Conservation (phyloP, 2,888 invertebrate species). For the Tiliacea aurago region DNA sequence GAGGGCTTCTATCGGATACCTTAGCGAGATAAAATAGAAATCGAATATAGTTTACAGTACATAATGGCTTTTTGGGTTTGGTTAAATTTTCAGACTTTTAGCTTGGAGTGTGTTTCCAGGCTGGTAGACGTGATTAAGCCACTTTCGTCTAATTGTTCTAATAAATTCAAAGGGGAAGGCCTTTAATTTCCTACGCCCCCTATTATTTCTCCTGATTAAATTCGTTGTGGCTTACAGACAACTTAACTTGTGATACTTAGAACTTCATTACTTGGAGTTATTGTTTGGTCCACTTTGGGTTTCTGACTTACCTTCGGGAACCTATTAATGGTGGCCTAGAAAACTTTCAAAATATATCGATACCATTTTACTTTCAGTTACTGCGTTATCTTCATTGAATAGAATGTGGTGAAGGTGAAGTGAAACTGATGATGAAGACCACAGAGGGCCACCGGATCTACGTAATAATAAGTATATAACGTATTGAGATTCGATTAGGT, state of each 20-base stretch:
- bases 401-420: too few relatives aligned
- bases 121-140: constrained; percentile 51
- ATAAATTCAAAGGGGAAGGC: constrained; percentile 61
- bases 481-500: too few relatives aligned
- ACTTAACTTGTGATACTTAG: constrained; percentile 64
- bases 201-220: constrained; percentile 66
- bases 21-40: constrained; percentile 27
- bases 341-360: constrained; percentile 23
- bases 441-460: too few relatives aligned
- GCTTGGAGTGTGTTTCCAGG: constrained; percentile 39
- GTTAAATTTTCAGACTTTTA: constrained; percentile 25
- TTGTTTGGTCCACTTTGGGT: constrained; percentile 29
- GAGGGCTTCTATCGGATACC: constrained; percentile 16
- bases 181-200: constrained; percentile 57
- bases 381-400: background rate
- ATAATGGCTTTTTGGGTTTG: constrained; percentile 14
- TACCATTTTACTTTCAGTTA: constrained; percentile 1
- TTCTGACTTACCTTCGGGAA: constrained; percentile 20
- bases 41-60: constrained; percentile 2
- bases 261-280: constrained; percentile 63
- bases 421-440: too few relatives aligned
- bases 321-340: constrained; percentile 11
- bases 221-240: constrained; percentile 60
- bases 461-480: too few relatives aligned
- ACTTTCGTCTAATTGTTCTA: constrained; percentile 63